Evolutionary conservation across 2,888 invertebrate genomes (phyloP), one percentile per base, ranked within the genome.

Genomic region (Buathra laborator): DNA sequence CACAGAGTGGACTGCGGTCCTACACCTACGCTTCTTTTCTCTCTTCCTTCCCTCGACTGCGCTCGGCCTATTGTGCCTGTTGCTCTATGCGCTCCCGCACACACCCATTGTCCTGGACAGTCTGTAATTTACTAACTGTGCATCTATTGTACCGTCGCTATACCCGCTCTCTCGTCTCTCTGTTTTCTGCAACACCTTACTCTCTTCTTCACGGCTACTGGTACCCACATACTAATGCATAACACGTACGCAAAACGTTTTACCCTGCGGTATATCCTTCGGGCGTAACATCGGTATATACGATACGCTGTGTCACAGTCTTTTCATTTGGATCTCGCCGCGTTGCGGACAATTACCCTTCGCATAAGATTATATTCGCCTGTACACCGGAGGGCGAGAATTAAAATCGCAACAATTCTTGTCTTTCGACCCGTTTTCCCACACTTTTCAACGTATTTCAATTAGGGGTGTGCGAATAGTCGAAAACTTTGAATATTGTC

Each of bases 81-180:
- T 37, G 62, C 70, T 81, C 77, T 76, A 62, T 53, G 80, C 44
- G 56, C 79, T 80, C 70, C 66, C 59, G 83, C 75, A 80, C 85
- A 85, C 78, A 78, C 56, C 81, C 80, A 85, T 91, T 92, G 91
- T 90, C 86, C 84, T 78, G 86, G 86, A 10, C 56, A 87, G 87
- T 87, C 88, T 89, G 90, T 91, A 92, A 92, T 92, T 90, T 91
- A 92, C 90, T 91, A 92, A 91, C 92, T 90, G 89, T 90, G 89
- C 90, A 81, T 87, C 88, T 86, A 90, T 91, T 90, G 89, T 91
- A 87, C 81, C 81, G 37, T 72, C 67, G 74, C 74, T 66, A 83
- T 82, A 24, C 59, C 72, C 67, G 53, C 56, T 59, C 72, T 59
- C 72, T 48, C 79, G 56, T 67, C 68, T 51, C 64, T 77, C 77